Conservation (phyloP, 2,113 vertebrate genomes). For the Rhizomys pruinosus region DNA sequence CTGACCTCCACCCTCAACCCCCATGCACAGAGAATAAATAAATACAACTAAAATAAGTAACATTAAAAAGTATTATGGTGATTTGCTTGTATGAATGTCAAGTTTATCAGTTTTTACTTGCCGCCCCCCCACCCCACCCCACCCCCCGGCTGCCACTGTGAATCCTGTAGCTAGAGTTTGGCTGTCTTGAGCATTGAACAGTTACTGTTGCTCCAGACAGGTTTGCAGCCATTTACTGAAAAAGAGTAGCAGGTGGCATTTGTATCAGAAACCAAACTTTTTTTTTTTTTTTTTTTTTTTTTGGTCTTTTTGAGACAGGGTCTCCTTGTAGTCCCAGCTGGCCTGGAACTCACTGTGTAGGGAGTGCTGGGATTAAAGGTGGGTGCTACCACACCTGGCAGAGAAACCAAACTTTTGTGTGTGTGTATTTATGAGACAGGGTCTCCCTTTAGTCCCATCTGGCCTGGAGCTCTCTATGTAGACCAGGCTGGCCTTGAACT, state of each 20-base stretch:
- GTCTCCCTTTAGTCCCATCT: no score
- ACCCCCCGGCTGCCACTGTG: background rate
- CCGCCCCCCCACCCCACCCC: no score
- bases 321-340: no score
- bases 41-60: background rate
- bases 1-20: background rate
- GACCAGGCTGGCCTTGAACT: no score
- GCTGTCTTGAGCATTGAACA: background rate
- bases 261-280: background rate
- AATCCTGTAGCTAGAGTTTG: background rate
- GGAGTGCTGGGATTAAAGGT: no score
- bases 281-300: no score
- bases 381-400: no score
- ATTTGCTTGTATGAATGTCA: slow-evolving; percentile 38
- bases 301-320: no score
- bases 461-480: no score
- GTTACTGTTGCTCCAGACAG: background rate
- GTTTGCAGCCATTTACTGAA: slow-evolving; percentile 10
- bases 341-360: no score
- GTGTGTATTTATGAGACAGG: no score
- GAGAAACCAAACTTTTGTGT: background rate
- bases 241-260: slow-evolving; percentile 5
- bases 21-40: background rate
- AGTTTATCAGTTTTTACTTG: slow-evolving; percentile 44
- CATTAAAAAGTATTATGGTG: background rate